Evolutionary conservation across 2,113 vertebrate species (phyloP).

Genomic region (Onychorhynchus coronatus): DNA sequence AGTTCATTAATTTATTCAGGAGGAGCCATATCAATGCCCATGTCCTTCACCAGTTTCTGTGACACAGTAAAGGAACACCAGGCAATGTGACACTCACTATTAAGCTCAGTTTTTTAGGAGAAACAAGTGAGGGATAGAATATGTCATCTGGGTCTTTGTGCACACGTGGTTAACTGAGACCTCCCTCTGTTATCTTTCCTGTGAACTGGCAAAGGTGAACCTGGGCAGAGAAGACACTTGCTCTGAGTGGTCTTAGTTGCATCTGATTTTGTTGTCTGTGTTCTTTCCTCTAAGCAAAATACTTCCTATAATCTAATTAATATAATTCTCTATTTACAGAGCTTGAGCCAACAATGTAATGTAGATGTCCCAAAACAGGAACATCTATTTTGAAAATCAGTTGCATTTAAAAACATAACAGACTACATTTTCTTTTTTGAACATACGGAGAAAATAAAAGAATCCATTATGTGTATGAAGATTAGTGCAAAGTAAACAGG

Average conservation of each 20-base stretch:
- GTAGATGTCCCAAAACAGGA: background rate
- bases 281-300: background rate
- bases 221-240: background rate
- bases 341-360: background rate
- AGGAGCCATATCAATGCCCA: background rate
- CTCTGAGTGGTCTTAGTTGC: background rate
- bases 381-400: background rate
- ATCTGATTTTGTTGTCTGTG: background rate
- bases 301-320: background rate
- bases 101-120: background rate
- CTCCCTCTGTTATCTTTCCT: background rate
- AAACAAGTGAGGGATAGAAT: background rate
- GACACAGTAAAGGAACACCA: background rate
- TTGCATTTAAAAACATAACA: background rate
- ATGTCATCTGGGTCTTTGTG: background rate
- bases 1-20: background rate
- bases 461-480: background rate
- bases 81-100: background rate
- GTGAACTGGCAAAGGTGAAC: background rate
- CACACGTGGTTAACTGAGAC: background rate
- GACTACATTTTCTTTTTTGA: background rate
- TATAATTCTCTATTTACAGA: background rate
- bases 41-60: background rate
- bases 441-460: background rate
- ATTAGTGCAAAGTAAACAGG: background rate